phyloP scores from a whole-genome alignment of 2,888 invertebrate genomes.

The Dioctria linearis region DNA sequence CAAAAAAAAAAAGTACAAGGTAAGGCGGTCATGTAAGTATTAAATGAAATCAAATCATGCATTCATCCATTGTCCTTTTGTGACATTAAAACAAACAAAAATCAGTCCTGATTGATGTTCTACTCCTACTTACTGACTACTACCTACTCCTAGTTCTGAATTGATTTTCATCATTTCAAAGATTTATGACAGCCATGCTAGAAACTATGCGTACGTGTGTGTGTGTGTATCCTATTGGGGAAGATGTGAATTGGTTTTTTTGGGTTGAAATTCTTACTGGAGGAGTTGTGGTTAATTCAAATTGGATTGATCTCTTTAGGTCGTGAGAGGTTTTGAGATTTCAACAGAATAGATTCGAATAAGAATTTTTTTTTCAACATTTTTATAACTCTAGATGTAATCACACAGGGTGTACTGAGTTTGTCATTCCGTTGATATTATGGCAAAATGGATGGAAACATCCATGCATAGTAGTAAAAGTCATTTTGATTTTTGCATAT shows the following conservation, averaged over 20 bases:
- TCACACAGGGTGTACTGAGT: no score
- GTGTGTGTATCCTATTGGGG: no score
- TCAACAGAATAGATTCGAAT: neutral
- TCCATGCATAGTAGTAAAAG: no score
- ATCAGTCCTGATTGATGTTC: conserved; percentile 31
- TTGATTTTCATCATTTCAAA: conserved; percentile 34
- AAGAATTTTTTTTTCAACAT: no score
- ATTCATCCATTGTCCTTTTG: conserved; percentile 48
- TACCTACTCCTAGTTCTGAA: conserved; percentile 11
- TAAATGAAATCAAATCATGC: conserved; percentile 46
- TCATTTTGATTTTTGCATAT: no score
- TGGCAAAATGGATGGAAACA: no score
- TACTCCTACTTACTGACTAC: no score
- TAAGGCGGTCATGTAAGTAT: neutral
- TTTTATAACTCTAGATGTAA: no score
- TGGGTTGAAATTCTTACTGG: neutral
- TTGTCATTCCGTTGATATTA: no score
- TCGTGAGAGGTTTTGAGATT: neutral
- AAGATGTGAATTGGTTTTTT: neutral
- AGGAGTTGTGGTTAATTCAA: neutral
- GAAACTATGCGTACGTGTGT: no score
- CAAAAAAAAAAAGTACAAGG: no score
- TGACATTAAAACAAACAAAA: conserved; percentile 36
- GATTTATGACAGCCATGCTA: neutral
- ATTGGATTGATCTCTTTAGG: neutral